Conservation (phyloP, 2,888 invertebrate species). For the Fragum whitleyi region DNA sequence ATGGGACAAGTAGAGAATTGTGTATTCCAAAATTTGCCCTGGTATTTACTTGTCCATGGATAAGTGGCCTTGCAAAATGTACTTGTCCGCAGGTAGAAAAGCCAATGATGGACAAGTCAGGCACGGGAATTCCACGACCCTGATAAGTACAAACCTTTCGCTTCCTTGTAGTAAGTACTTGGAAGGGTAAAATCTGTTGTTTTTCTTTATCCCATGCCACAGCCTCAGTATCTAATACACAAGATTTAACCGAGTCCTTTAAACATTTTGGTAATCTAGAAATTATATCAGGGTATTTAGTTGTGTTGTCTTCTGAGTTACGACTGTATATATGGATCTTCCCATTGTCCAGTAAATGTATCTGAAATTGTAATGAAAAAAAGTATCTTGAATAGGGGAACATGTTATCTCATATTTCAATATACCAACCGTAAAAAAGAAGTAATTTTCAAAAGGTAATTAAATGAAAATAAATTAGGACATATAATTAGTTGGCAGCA, state of each 20-base stretch:
- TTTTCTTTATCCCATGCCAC: slow-evolving; percentile 97
- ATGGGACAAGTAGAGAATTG: too few species aligned
- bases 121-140: too few species aligned
- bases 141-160: slow-evolving; percentile 92
- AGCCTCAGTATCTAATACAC: slow-evolving; percentile 97
- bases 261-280: slow-evolving; percentile 87
- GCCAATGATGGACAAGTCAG: too few species aligned
- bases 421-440: not conserved
- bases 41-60: too few species aligned
- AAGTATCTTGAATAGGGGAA: not conserved
- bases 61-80: too few species aligned
- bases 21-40: too few species aligned
- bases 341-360: slow-evolving; percentile 90
- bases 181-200: slow-evolving; percentile 97
- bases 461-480: too few species aligned
- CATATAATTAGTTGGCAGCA: too few species aligned
- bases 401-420: not conserved
- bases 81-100: too few species aligned
- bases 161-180: slow-evolving; percentile 97
- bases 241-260: slow-evolving; percentile 89
- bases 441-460: too few species aligned
- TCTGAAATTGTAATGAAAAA: slow-evolving; percentile 85
- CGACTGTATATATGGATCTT: slow-evolving; percentile 94
- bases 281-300: slow-evolving; percentile 98
- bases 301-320: slow-evolving; percentile 97